Evolutionary conservation across 2,113 vertebrate species (phyloP), one percentile per base, ranked within the genome.

Genomic region (Scomber scombrus): DNA sequence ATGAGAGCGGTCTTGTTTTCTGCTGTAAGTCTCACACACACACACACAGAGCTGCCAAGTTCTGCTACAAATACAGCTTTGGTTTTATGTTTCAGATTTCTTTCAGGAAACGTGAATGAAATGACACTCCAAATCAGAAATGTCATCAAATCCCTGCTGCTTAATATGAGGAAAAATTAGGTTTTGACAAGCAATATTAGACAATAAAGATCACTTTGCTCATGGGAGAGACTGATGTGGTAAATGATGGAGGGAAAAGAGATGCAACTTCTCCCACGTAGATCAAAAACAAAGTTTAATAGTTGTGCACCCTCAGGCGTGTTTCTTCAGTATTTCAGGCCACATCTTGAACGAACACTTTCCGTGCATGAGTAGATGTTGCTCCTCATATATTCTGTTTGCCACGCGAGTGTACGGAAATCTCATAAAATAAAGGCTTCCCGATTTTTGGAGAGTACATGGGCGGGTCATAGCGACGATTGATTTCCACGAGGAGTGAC

Each of bases 401-500:
- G 34, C 60, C 31, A 77, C 19, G 62, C 19, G 0, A 56, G 57
- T 51, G 45, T 51, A 70, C 66, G 69, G 31, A 45, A 63, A 78
- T 47, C 67, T 71, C 71, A 67, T 50, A 71, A 78, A 80, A 74
- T 75, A 80, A 63, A 64, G 45, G 29, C 61, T 56, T 5, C 26
- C 10, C 26, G 13, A 7, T 81, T 71, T 67, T 52, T 40, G 7
- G 18, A 54, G 71, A 58, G 60, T 60, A 3, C 75, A 72, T 14
- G 51, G 82, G 70, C 86, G 85, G 87, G 87, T 91, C 85, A 83
- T 14, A 0, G 67, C 57, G 0, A 16, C 66, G 81, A 91, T 61
- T 90, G 86, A 91, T 88, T 71, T 91, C 85, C 81, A 91, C 60
- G 4, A 91, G 90, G 72, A 76, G 73, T 86, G 92, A 93, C 75